These are phyloP conservation scores for Setophaga petechia DNA, from an alignment of 2,113 vertebrate species.

Conservation along the genomic window DNA sequence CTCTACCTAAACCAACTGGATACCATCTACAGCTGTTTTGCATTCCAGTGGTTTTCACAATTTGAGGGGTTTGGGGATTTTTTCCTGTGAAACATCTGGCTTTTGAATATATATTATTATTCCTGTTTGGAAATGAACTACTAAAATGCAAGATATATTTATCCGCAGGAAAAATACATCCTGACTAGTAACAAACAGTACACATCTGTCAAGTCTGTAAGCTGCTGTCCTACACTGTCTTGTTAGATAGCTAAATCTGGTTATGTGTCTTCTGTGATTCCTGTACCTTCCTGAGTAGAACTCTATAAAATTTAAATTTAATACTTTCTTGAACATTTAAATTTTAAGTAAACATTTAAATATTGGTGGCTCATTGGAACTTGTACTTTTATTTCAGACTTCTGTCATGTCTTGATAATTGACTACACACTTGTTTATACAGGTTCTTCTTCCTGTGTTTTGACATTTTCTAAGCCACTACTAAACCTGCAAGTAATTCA, in stretches of 20 bases:
- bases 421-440: constrained; percentile 17
- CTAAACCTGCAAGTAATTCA: constrained; percentile 17
- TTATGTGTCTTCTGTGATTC: neutral
- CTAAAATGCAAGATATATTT: neutral
- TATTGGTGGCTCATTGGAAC: neutral
- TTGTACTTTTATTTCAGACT: neutral
- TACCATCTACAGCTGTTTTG: neutral
- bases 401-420: neutral
- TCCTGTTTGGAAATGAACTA: neutral
- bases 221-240: neutral
- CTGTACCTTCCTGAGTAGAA: neutral
- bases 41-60: neutral
- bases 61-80: neutral
- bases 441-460: constrained; percentile 47
- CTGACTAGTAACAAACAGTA: neutral
- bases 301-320: neutral
- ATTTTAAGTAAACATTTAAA: neutral
- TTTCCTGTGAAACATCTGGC: neutral
- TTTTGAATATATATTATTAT: neutral
- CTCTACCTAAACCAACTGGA: neutral
- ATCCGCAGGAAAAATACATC: neutral
- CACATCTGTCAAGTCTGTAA: neutral
- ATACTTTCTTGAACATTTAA: constrained; percentile 5
- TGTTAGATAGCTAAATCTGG: neutral
- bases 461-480: neutral